These are phyloP conservation scores for Ageneiosus marmoratus DNA, from an alignment of 2,113 vertebrate genomes.

Conservation along the genomic window DNA sequence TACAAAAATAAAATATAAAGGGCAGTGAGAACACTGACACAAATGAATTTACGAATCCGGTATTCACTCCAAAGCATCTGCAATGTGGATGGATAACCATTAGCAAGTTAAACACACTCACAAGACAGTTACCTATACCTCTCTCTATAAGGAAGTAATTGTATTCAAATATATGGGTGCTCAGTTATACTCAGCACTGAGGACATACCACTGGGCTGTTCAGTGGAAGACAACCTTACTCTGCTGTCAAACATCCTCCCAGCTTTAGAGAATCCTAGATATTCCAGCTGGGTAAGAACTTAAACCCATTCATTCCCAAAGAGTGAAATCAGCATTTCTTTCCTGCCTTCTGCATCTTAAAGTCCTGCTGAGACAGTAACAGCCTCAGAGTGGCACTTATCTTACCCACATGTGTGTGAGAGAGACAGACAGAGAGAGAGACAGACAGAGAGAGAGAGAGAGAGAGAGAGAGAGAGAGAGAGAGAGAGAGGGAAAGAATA, in stretches of 20 bases:
- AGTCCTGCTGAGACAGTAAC: constrained; percentile 23
- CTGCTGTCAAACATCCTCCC: neutral
- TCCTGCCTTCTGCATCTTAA: constrained; percentile 14
- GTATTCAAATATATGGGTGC: neutral
- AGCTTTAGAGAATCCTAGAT: constrained; percentile 40
- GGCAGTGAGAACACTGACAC: neutral
- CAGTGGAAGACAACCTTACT: neutral
- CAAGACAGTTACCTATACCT: neutral
- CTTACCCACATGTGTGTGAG: constrained; percentile 28
- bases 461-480: constrained; percentile 12
- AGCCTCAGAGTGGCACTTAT: constrained; percentile 46
- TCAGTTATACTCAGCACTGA: constrained; percentile 25
- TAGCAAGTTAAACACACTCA: neutral
- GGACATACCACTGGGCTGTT: constrained; percentile 8
- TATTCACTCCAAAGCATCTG: neutral
- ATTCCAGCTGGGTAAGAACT: constrained; percentile 2
- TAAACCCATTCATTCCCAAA: constrained; percentile 9
- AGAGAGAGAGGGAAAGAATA: neutral
- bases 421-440: too few relatives aligned
- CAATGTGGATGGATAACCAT: neutral
- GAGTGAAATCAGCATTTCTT: neutral
- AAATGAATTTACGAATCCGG: neutral
- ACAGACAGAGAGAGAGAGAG: neutral
- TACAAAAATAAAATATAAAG: neutral
- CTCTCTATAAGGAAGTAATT: neutral